Base-by-base conservation (phyloP, 2,797 vertebrate species). In the Melanogrammus aeglefinus region DNA sequence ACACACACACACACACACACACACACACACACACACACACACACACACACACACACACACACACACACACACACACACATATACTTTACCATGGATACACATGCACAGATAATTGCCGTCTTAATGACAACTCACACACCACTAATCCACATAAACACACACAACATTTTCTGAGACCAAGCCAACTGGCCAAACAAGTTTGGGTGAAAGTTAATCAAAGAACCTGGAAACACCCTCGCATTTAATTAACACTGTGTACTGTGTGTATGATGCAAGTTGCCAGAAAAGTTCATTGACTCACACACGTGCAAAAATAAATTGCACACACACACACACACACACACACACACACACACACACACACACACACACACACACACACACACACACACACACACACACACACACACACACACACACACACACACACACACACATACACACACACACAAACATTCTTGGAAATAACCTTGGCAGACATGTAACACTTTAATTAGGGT, bases 101-200 rank as follows among this genome's bases (percentile, higher is more conserved):
- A 51, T 73, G 74, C 72, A 79, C 74, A 79, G 47, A 75, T 47
- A 77, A 73, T 80, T 72, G 74, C 80, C 24, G 38, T 33, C 4
- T 73, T 74, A 71, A 80, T 29, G 18, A 21, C 2, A 47, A 18
- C 44, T 18, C 44, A 3, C 44, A 47, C 44, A 47, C 44, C 44
- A 47, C 4, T 47, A 47, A 47, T 47, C 44, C 16, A 47, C 38
- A 74, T 5, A 31, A 36, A 79, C 38, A 80, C 72, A 79, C 71
- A 78, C 66, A 39, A 78, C 38, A 39, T 57, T 31, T 4, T 72
- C 27, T 1, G 44, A 77, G 78, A 73, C 72, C 24, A 13, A 29
- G 18, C 41, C 51, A 76, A 76, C 74, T 74, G 76, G 66, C 74
- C 78, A 77, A 84, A 81, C 18, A 57, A 44, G 79, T 80, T 75